Base-by-base conservation (phyloP, 2,797 vertebrate genomes). In the Phoeniculus purpureus region DNA sequence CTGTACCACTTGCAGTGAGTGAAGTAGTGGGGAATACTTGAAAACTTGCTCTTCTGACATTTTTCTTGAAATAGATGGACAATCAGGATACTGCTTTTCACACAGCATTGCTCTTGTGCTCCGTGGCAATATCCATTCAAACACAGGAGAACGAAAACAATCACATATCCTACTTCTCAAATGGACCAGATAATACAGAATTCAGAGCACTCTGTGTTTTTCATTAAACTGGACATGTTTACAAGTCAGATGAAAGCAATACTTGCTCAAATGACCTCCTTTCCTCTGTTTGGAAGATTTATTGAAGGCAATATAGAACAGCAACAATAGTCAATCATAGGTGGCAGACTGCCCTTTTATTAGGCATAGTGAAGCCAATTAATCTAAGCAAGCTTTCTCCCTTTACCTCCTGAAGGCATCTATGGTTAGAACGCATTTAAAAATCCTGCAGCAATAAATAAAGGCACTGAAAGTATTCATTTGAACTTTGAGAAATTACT, bases 341-440 rank as follows among this genome's bases (percentile, higher is more conserved):
- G 50, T 70, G 84, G 71, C 74, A 94, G 84, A 92, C 73, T 84
- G 82, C 82, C 89, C 91, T 94, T 95, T 86, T 91, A 91, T 94
- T 85, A 91, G 85, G 75, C 27, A 85, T 51, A 88, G 34, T 52
- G 64, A 85, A 78, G 87, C 81, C 73, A 92, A 94, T 96, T 94
- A 94, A 93, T 93, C 91, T 93, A 82, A 86, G 87, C 0, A 1
- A 85, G 79, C 75, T 83, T 74, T 85, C 78, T 85, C 62, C 43
- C 50, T 89, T 82, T 83, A 81, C 74, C 66, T 95, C 89, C 86
- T 59, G 54, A 78, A 71, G 93, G 70, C 73, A 94, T 61, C 47
- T 94, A 71, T 7, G 40, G 47, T 54, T 72, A 93, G 73, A 90
- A 91, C 9, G 20, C 70, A 83, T 82, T 93, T 90, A 52, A 91